Evolutionary conservation across 2,113 vertebrate species (phyloP), one percentile per base, ranked within the genome.

Genomic region (Halichoeres trimaculatus): DNA sequence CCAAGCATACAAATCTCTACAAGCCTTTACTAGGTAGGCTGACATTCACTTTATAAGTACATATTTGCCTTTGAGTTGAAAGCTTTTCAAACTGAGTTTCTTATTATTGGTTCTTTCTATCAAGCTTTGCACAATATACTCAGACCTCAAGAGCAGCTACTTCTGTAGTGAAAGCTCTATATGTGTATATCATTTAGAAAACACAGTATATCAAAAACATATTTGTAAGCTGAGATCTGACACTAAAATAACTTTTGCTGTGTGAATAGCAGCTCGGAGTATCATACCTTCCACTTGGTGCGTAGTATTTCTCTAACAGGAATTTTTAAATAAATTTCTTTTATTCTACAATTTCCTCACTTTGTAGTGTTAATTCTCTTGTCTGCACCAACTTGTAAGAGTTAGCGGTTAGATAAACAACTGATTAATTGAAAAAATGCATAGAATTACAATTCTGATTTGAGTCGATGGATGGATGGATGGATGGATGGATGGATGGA

Each of bases 1-100:
- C 96, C 72, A 99, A 98, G 86, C 91, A 96, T 74, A 99, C 97
- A 76, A 98, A 98, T 88, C 94, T 99, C 85, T 99, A 99, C 93
- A 98, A 99, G 84, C 98, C 98, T 85, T 94, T 98, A 80, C 94
- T 99, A 74, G 98, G 98, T 99, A 92, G 95, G 95, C 8, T 67
- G 38, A 59, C 30, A 36, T 6, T 30, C 35, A 16, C 2, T 60
- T 5, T 36, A 6, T 1, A 23, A 14, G 23, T 24, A 22, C 45
- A 34, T n/a, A 0, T 43, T 19, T 20, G 11, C 24, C 8, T 52
- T 62, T 65, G 9, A 30, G 12, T 36, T 26, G 36, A 55, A 48
- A 16, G 22, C 17, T 74, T 54, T 70, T 59, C 0, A 43, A 5
- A 40, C 53, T 34, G 45, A 70, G 53, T 66, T 69, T 67, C 47